Evolutionary conservation across 2,113 vertebrate species (phyloP), one percentile per base, ranked within the genome.

Genomic region (Siniperca chuatsi): DNA sequence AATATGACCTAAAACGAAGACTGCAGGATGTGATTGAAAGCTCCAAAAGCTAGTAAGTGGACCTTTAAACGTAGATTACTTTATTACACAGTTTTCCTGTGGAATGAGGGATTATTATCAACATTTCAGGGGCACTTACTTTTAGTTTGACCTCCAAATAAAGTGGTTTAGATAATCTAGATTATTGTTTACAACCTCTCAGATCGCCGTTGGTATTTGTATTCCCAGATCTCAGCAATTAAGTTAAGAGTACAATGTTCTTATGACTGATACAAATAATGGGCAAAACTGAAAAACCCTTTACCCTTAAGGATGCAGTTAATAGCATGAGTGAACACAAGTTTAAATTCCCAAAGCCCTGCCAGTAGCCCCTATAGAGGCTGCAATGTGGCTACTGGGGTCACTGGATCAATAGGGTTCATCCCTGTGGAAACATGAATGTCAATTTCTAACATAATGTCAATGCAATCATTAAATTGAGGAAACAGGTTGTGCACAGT

Each of bases 361-460:
- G 7, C 60, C 60, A 9, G 15, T 10, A 18, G 15, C 4, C 16
- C 1, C 16, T 35, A 2, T 2, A 11, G 35, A 37, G 23, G 1
- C 29, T 37, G 25, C 52, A 21, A 8, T 21, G 52, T 54, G 6
- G 52, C 6, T 7, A 54, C 11, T 48, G 52, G 8, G 54, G 33
- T 77, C 57, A 55, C 57, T 20, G 16, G 61, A 60, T 85, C 78
- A 57, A 50, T 58, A 58, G 20, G 11, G 48, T 64, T 80, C 11
- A 68, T 35, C 37, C 40, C 75, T 29, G 10, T 21, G 67, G 42
- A 52, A 65, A 46, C 50, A 37, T 15, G 29, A 75, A 75, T 25
- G 29, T 25, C 42, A 67, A 4, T 25, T 46, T 69, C 25, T 66
- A 68, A 35, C 20, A 35, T 16, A 42, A 62, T 15, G 21, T 75